Conservation (phyloP, 2,113 vertebrate genomes). For the Trichomycterus rosablanca region DNA sequence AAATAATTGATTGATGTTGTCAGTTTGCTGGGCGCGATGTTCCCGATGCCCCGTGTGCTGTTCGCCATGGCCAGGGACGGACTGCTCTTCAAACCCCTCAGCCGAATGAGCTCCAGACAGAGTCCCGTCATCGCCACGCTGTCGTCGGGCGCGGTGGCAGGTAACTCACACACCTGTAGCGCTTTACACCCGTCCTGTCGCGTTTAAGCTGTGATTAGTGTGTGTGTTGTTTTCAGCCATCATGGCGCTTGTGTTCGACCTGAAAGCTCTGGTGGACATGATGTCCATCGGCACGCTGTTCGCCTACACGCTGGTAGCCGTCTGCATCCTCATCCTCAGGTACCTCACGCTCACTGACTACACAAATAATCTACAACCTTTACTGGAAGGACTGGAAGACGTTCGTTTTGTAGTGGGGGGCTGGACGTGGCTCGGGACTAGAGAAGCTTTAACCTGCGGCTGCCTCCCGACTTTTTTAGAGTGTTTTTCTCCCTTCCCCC, state of each 20-base stretch:
- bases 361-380: too few species aligned
- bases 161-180: constrained; percentile 62
- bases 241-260: constrained; percentile 86
- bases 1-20: too few species aligned
- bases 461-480: too few species aligned
- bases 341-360: constrained; percentile 41
- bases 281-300: constrained; percentile 95
- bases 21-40: constrained; percentile 87
- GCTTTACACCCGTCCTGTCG: too few species aligned
- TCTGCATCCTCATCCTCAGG: constrained; percentile 93
- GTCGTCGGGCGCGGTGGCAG: constrained; percentile 76
- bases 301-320: constrained; percentile 87
- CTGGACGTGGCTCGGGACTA: too few species aligned
- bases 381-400: too few species aligned
- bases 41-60: constrained; percentile 93
- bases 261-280: constrained; percentile 87
- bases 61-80: constrained; percentile 93
- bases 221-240: constrained; percentile 65
- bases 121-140: constrained; percentile 84
- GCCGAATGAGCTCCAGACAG: constrained; percentile 71
- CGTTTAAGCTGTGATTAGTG: too few species aligned
- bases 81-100: constrained; percentile 80
- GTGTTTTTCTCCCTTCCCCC: too few species aligned
- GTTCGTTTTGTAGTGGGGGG: too few species aligned
- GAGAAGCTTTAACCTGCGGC: too few species aligned